Evolutionary conservation across 2,888 invertebrate genomes (phyloP).

Genomic region (Yponomeuta sedellus): DNA sequence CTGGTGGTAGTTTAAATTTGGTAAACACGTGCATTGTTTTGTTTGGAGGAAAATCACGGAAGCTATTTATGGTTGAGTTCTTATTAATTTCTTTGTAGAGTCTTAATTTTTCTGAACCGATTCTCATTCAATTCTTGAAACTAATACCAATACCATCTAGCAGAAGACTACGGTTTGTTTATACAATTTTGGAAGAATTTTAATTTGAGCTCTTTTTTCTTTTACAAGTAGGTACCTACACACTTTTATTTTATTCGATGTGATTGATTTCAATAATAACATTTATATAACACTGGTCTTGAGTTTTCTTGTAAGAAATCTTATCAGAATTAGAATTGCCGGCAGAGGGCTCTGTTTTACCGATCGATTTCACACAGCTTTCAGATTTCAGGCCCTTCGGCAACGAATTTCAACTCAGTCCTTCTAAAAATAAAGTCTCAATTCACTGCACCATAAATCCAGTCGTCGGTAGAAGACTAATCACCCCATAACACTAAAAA

Average conservation of each 20-base stretch:
- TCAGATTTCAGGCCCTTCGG: conserved; percentile 12
- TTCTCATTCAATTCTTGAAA: background rate
- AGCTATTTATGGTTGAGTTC: background rate
- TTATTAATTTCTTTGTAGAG: background rate
- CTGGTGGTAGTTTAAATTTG: conserved; percentile 4
- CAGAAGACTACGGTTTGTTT: conserved; percentile 8
- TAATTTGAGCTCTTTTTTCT: conserved; percentile 28
- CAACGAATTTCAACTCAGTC: background rate
- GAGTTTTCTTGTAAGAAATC: conserved; percentile 13
- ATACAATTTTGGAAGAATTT: conserved; percentile 27
- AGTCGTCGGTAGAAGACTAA: conserved; percentile 26
- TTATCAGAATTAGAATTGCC: conserved; percentile 26
- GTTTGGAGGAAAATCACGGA: background rate
- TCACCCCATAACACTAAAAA: conserved; percentile 21
- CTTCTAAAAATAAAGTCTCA: background rate
- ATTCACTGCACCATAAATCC: conserved; percentile 28
- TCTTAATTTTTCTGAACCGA: background rate
- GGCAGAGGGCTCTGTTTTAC: conserved; percentile 51
- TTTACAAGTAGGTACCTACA: background rate
- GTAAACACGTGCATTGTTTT: conserved; percentile 5
- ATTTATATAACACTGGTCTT: conserved; percentile 25
- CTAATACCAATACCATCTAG: background rate
- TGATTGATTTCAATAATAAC: conserved; percentile 18
- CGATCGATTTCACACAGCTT: conserved; percentile 40
- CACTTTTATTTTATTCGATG: background rate